These are phyloP conservation scores for Odocoileus virginianus DNA, from an alignment of 2,113 vertebrate genomes.

Conservation along the genomic window DNA sequence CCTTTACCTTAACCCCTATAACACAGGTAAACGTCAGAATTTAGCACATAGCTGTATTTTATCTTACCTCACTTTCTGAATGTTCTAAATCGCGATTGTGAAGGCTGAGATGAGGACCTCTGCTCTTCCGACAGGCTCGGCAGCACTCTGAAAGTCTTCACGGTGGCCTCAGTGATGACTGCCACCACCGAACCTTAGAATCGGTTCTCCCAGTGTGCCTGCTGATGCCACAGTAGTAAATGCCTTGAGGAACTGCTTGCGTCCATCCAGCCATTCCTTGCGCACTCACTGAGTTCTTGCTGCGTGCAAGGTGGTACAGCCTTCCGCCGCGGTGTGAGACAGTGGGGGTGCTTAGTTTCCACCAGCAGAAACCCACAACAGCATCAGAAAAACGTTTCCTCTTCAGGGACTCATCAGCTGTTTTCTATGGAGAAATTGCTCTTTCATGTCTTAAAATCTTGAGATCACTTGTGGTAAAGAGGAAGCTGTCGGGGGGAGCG, in stretches of 20 bases:
- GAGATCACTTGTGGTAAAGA: neutral
- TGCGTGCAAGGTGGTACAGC: neutral
- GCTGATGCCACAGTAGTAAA: constrained; percentile 24
- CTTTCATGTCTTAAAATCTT: neutral
- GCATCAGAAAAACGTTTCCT: neutral
- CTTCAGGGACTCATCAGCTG: constrained; percentile 8
- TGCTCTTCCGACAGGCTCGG: neutral
- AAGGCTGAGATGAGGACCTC: constrained; percentile 7
- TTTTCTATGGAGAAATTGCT: neutral
- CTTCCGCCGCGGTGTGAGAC: neutral
- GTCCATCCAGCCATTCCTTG: constrained; percentile 8
- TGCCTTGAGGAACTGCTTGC: neutral
- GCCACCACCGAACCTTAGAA: neutral
- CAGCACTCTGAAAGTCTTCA: neutral
- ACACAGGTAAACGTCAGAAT: neutral
- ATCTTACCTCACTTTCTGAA: neutral
- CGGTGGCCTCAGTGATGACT: neutral
- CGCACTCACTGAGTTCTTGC: neutral
- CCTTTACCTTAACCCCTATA: neutral
- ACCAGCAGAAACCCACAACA: neutral
- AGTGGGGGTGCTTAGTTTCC: neutral
- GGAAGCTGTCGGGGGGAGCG: neutral
- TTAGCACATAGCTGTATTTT: neutral
- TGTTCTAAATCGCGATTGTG: neutral
- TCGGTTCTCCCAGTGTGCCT: neutral